Percentiles rank a stretch among this genome's conserved stretches.
Evolutionary conservation across 2,888 invertebrate genomes (phyloP).

Genomic region (Pandemis heparana): DNA sequence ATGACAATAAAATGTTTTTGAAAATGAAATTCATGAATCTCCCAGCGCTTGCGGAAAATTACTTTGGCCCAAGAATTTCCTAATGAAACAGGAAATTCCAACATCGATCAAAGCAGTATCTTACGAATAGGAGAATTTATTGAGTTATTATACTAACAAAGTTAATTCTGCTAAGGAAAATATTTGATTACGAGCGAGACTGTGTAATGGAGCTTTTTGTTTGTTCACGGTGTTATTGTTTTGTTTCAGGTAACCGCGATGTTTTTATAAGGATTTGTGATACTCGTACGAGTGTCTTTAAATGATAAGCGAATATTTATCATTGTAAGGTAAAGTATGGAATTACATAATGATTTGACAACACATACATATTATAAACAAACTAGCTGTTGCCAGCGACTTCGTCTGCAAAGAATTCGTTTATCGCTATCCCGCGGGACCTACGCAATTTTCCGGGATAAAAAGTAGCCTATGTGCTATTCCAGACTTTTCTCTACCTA

Average conservation of each 20-base stretch:
- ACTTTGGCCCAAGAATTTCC: conserved; percentile 57
- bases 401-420: too few relatives aligned
- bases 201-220: conserved; percentile 21
- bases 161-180: conserved; percentile 21
- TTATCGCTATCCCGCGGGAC: too few relatives aligned
- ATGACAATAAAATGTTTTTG: conserved; percentile 1
- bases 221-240: conserved; percentile 28
- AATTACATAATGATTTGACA: background rate
- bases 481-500: too few relatives aligned
- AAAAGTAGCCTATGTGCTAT: too few relatives aligned
- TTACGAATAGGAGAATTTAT: conserved; percentile 45
- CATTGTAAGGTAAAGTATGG: background rate
- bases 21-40: conserved; percentile 31
- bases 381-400: too few relatives aligned
- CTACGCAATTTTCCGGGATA: too few relatives aligned
- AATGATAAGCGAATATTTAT: background rate
- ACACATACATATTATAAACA: too few relatives aligned
- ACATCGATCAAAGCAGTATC: conserved; percentile 56
- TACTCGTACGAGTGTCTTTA: background rate
- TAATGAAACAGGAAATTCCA: conserved; percentile 63
- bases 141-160: conserved; percentile 37
- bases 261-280: conserved; percentile 9
- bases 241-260: conserved; percentile 40
- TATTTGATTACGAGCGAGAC: conserved; percentile 16
- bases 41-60: conserved; percentile 47